phyloP scores from a whole-genome alignment of 2,113 vertebrate species.

The Emydocephalus ijimae region DNA sequence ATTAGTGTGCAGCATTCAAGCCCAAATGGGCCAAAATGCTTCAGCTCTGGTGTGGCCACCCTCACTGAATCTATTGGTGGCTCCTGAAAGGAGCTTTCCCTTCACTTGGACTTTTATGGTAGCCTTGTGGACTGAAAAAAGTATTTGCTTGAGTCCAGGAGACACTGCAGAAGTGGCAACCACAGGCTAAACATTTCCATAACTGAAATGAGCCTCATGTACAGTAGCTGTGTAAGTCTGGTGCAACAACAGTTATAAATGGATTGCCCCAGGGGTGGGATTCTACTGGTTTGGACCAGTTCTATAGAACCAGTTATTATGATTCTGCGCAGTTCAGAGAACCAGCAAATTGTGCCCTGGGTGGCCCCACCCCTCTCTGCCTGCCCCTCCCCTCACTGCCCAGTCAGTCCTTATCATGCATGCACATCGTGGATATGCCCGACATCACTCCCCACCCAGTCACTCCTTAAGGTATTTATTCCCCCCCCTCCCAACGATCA shows the following conservation, averaged over 20 bases:
- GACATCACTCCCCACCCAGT: too few relatives aligned
- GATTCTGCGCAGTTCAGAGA: too few relatives aligned
- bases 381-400: too few relatives aligned
- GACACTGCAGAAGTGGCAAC: background rate
- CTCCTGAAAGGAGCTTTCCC: background rate
- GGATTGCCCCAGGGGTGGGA: background rate
- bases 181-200: background rate
- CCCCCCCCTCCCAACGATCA: too few relatives aligned
- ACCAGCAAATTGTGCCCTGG: too few relatives aligned
- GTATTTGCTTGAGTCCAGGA: background rate
- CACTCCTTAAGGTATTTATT: too few relatives aligned
- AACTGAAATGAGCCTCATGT: background rate
- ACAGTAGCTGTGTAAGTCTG: background rate
- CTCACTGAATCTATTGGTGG: background rate
- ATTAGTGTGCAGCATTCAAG: background rate
- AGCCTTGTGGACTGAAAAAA: background rate
- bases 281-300: too few relatives aligned
- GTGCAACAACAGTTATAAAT: background rate
- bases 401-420: too few relatives aligned
- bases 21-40: background rate
- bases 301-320: too few relatives aligned
- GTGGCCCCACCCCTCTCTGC: too few relatives aligned
- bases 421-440: too few relatives aligned
- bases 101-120: background rate
- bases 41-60: background rate